Conservation (phyloP, 2,113 vertebrate species). For the Melanocharis versteri region DNA sequence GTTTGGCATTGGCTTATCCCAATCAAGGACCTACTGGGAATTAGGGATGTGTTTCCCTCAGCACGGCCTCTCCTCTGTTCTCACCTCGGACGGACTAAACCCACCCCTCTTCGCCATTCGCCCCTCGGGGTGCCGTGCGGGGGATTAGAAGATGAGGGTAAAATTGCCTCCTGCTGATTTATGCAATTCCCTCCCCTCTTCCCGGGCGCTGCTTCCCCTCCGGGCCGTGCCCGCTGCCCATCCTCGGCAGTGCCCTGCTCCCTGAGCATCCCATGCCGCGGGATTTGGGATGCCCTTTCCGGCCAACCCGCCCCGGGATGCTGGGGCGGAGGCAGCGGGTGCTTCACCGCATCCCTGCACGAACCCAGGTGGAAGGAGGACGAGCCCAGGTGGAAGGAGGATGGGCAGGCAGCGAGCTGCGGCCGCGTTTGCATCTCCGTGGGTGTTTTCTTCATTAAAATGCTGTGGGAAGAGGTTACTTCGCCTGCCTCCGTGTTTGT, state of each 20-base stretch:
- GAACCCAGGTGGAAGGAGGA: not conserved
- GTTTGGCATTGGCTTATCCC: not conserved
- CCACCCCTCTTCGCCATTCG: not conserved
- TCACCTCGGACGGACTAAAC: not conserved
- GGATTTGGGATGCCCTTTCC: not conserved
- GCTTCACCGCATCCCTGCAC: not conserved
- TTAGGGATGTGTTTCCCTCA: not conserved
- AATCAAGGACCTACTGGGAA: not conserved
- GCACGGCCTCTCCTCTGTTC: accelerated
- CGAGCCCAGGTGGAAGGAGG: not conserved
- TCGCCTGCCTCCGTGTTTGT: not conserved
- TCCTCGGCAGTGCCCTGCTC: not conserved
- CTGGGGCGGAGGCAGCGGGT: accelerated
- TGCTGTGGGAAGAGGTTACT: conserved; percentile 18
- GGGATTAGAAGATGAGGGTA: not conserved
- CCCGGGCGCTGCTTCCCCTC: accelerated
- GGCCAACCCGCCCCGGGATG: accelerated
- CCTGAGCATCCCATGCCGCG: accelerated
- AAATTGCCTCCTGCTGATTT: not conserved
- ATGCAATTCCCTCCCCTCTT: not conserved
- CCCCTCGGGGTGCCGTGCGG: accelerated
- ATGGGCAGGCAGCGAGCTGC: not conserved
- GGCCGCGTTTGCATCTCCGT: not conserved
- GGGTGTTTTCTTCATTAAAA: conserved; percentile 38
- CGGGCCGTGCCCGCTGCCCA: accelerated